Percentiles rank a stretch among this genome's conserved stretches.
Evolutionary conservation across 2,113 vertebrate genomes (phyloP).

Genomic region (Sphyrna mokarran): DNA sequence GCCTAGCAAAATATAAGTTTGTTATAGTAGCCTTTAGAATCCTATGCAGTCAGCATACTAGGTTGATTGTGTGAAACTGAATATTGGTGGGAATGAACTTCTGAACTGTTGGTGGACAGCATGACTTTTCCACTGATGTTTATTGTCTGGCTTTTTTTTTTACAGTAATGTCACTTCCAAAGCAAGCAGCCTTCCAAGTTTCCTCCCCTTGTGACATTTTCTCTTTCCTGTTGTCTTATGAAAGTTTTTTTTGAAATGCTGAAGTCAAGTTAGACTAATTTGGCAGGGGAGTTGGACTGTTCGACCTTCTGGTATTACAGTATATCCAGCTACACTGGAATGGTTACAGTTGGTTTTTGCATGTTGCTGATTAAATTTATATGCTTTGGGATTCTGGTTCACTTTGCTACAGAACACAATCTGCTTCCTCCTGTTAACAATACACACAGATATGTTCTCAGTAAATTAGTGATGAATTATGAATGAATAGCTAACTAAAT

Average conservation of each 20-base stretch:
- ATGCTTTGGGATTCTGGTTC: neutral
- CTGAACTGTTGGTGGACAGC: neutral
- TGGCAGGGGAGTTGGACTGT: neutral
- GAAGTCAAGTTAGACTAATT: neutral
- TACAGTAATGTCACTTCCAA: neutral
- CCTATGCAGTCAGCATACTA: neutral
- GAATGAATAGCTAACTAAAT: neutral
- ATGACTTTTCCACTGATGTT: neutral
- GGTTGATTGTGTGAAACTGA: neutral
- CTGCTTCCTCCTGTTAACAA: neutral
- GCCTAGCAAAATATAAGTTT: neutral
- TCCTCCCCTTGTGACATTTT: neutral
- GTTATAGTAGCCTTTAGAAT: neutral
- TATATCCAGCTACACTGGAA: neutral
- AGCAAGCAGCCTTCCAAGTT: neutral
- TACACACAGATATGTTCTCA: neutral
- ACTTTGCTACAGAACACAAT: neutral
- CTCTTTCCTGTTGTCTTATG: neutral
- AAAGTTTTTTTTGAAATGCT: neutral
- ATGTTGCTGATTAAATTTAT: neutral
- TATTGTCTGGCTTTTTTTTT: neutral
- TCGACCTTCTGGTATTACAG: neutral
- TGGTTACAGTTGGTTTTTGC: neutral
- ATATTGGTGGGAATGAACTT: neutral
- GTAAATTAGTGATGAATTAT: neutral